Evolutionary conservation across 1,140 invertebrate genomes (phyloP).

Genomic region (Oreohelix idahoensis): DNA sequence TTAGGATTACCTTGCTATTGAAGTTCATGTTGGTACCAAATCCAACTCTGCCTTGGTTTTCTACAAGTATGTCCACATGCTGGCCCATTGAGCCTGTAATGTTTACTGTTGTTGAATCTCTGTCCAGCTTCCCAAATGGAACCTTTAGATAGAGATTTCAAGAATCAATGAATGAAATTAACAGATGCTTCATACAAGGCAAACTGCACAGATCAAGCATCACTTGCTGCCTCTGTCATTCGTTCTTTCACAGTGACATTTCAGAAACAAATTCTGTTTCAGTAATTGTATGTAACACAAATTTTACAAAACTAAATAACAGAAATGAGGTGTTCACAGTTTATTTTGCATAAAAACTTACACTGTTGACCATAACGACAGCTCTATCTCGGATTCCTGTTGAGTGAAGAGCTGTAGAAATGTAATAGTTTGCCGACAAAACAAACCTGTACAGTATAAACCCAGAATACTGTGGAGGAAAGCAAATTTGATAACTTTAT

Average conservation of each 20-base stretch:
- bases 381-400: slow-evolving; percentile 81
- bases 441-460: slow-evolving; percentile 83
- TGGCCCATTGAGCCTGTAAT: slow-evolving; percentile 76
- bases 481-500: not conserved
- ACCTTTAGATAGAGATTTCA: slow-evolving; percentile 42
- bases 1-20: slow-evolving; percentile 77
- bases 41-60: slow-evolving; percentile 88
- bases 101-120: slow-evolving; percentile 44
- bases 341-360: slow-evolving; percentile 47
- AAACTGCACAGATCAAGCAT: too few species aligned
- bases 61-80: slow-evolving; percentile 82
- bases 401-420: slow-evolving; percentile 76
- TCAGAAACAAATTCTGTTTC: too few species aligned
- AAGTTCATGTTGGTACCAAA: slow-evolving; percentile 79
- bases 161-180: not conserved
- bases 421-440: slow-evolving; percentile 75
- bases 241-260: too few species aligned
- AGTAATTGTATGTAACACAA: too few species aligned
- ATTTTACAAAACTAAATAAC: too few species aligned
- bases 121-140: slow-evolving; percentile 49
- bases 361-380: slow-evolving; percentile 82
- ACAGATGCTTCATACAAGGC: too few species aligned
- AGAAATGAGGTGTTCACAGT: not conserved
- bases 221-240: too few species aligned
- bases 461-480: slow-evolving; percentile 75